Conservation (phyloP, 2,888 invertebrate genomes). For the Brachyptera risi region DNA sequence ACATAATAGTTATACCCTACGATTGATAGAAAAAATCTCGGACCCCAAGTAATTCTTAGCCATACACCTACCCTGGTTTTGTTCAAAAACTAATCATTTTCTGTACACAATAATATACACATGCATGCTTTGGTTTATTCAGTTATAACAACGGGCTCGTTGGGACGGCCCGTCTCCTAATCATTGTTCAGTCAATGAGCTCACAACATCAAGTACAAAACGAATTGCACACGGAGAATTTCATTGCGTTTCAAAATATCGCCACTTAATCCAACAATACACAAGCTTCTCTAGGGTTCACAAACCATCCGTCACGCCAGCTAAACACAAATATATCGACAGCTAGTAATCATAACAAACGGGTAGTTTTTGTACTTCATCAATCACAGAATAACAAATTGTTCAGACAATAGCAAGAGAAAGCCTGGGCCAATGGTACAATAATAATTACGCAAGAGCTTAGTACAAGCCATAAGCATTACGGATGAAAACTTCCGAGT, state of each 20-base stretch:
- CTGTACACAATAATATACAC: conserved; percentile 29
- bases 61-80: conserved; percentile 26
- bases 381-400: conserved; percentile 22
- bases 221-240: conserved; percentile 31
- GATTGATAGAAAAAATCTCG: conserved; percentile 20
- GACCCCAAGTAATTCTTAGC: conserved; percentile 25
- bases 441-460: conserved; percentile 25
- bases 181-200: conserved; percentile 25
- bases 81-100: conserved; percentile 22
- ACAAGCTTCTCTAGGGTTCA: conserved; percentile 9
- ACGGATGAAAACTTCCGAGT: neutral
- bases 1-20: conserved; percentile 15
- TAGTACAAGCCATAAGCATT: conserved; percentile 18
- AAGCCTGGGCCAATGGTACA: too few species aligned
- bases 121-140: conserved; percentile 33
- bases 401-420: conserved; percentile 32
- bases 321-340: conserved; percentile 24
- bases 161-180: too few species aligned
- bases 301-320: conserved; percentile 10
- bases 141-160: conserved; percentile 29
- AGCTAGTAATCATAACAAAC: conserved; percentile 28
- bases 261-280: conserved; percentile 7
- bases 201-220: conserved; percentile 33
- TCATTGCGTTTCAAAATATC: conserved; percentile 21
- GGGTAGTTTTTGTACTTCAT: conserved; percentile 33